Evolutionary conservation across 1,140 invertebrate genomes (phyloP), one percentile per base, ranked within the genome.

Genomic region (Atta texana): DNA sequence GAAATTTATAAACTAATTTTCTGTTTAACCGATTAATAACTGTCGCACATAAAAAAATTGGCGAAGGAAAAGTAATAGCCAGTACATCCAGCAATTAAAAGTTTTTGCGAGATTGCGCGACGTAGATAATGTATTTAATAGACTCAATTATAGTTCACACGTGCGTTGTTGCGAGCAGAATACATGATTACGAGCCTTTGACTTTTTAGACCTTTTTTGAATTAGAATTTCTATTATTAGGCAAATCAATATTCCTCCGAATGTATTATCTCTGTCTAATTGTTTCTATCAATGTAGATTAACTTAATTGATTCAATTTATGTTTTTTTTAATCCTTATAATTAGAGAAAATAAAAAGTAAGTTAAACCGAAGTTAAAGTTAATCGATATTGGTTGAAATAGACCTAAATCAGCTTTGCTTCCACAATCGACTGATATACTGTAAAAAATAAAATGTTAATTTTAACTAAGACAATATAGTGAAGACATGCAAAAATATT

Each of bases 61-160:
- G 8, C 63, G 63, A 66, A 66, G 28, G 18, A n/a, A 64, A 18
- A 31, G 8, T n/a, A n/a, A n/a, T n/a, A n/a, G 63, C 6, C 31
- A 3, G 28, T n/a, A 34, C 0, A 3, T 64, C 4, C 2, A 64
- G 61, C 61, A 31, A 28, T 34, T 59, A 59, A 59, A 34, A 31
- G n/a, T 66, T 66, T 63, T 66, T 34, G 63, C 63, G 31, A n/a
- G 31, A 34, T 66, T 31, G 63, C 31, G 31, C 63, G 63, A 66
- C 8, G 18, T 66, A 66, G 63, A 34, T 64, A 28, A 64, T 28
- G 16, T 31, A 3, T 64, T 31, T 64, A 64, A 64, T n/a, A 18
- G 63, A n/a, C 3, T 34, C 31, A 66, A n/a, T 34, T 66, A 31
- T 34, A 18, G 8, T n/a, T 66, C 31, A 8, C 63, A 66, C 63